Base-by-base conservation (phyloP, 1,140 invertebrate species). In the Neodiprion lecontei region DNA sequence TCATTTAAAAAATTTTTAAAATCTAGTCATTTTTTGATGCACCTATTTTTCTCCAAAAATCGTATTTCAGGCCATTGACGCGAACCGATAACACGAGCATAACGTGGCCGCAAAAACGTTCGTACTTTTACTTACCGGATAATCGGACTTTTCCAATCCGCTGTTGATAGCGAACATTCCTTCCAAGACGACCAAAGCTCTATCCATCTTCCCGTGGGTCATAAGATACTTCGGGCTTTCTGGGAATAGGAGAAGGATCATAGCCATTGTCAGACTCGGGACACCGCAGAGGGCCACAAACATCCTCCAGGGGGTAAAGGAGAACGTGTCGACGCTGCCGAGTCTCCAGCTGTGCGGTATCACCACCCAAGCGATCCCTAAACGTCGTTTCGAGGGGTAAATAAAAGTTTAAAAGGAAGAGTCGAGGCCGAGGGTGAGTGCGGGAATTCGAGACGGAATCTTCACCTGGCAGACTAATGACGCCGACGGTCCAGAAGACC, bases 401-500 rank as follows among this genome's bases (percentile, higher is more conserved):
- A 14, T 61, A 53, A 70, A 5, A 14, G 67, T 48, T 67, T 21
- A 11, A 14, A 7, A 7, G 28, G 21, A 69, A 69, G 9, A 69
- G 40, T 69, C 40, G 61, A 65, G 17, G 40, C n/a, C 40, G 61
- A 65, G 17, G 17, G 61, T 17, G 17, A 21, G 4, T 14, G 61
- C 17, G 17, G 5, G 28, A 40, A 40, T 4, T 40, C 2, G 5
- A 40, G 28, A 5, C 28, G 28, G 28, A 40, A 40, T 65, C 4
- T 14, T 83, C 82, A 91, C 90, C 88, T 81, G 91, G 90, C 72
- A 91, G 76, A 48, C 90, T 75, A 53, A 91, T 91, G 14, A 90
- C 88, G 23, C 91, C 91, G 28, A 91, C 76, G 7, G 90, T 91
- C 91, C 91, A 92, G 75, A 91, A 91, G 61, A 91, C 87, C 80